Conservation (phyloP, 2,888 invertebrate genomes). For the Machimus atricapillus region DNA sequence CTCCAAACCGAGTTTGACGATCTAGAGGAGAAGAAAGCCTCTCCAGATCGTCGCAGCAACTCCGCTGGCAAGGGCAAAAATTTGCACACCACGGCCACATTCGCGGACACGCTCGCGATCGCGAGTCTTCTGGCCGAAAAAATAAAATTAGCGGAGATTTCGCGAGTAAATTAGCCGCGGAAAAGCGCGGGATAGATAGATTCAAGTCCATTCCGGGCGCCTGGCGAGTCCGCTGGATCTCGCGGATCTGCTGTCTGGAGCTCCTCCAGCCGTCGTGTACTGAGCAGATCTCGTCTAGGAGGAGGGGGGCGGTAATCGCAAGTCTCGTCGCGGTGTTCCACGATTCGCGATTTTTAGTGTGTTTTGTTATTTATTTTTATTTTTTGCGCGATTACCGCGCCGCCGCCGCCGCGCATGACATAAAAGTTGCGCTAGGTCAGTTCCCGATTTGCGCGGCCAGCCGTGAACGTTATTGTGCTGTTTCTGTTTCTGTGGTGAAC, state of each 20-base stretch:
- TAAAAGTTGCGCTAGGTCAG: slow-evolving; percentile 38
- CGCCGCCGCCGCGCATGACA: slow-evolving; percentile 24
- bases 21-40: not conserved
- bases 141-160: not conserved
- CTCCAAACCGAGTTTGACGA: not conserved
- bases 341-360: not conserved
- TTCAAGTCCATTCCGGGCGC: not conserved
- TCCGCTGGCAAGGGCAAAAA: not conserved
- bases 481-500: not conserved
- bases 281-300: not conserved
- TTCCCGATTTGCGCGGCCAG: slow-evolving; percentile 31
- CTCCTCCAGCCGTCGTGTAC: not conserved
- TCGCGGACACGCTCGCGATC: not conserved
- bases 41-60: not conserved
- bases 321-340: not conserved
- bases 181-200: not conserved
- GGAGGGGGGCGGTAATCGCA: not conserved
- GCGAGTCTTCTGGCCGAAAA: not conserved
- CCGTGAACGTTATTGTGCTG: not conserved
- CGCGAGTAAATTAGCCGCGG: not conserved
- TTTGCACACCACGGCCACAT: not conserved
- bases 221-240: not conserved
- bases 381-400: not conserved
- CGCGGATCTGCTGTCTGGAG: not conserved
- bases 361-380: not conserved